These are phyloP conservation scores for Engraulis encrasicolus DNA, from an alignment of 2,113 vertebrate species.

Conservation along the genomic window DNA sequence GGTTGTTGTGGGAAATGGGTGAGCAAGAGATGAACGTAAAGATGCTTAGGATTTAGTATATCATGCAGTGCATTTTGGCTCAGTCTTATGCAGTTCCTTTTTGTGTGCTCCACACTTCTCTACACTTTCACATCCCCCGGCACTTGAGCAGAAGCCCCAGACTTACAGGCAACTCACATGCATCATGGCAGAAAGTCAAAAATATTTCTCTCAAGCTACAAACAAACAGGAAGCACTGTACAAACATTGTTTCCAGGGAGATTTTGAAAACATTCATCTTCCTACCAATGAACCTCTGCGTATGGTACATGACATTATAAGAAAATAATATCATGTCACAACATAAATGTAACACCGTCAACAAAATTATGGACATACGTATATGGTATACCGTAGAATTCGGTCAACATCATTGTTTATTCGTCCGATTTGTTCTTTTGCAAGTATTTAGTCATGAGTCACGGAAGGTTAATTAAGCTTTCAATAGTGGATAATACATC, in stretches of 20 bases:
- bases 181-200: not conserved
- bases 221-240: not conserved
- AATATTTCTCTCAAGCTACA: not conserved
- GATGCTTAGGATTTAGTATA: too few species aligned
- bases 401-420: too few species aligned
- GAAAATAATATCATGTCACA: not conserved
- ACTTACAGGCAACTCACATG: not conserved
- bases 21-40: not conserved
- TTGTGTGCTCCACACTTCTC: not conserved
- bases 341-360: not conserved
- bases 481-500: not conserved
- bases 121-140: not conserved
- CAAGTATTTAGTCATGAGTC: not conserved
- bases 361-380: not conserved
- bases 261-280: not conserved
- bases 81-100: slow-evolving; percentile 9
- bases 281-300: not conserved
- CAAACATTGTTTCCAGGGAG: not conserved
- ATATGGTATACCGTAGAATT: too few species aligned
- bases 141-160: not conserved
- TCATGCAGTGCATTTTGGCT: too few species aligned
- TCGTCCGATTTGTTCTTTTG: not conserved
- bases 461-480: not conserved
- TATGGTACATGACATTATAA: not conserved
- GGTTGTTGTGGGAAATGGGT: too few species aligned